A percentile compares a stretch with the other conserved stretches of the same genome.
Conservation (phyloP, 1,140 invertebrate genomes). For the Drosophila takahashii region DNA sequence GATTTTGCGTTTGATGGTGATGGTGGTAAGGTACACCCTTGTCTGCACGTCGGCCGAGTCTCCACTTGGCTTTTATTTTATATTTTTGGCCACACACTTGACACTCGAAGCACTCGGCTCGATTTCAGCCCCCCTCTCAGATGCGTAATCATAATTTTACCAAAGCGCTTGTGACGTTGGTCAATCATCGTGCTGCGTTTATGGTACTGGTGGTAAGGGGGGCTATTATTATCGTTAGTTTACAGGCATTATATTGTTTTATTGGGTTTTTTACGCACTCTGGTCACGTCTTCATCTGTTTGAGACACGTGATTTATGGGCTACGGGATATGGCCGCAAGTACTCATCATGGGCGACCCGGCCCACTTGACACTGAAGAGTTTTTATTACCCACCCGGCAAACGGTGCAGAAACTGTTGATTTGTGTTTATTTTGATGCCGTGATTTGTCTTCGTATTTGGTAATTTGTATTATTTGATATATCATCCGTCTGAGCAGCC, state of each 20-base stretch:
- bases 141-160: slow-evolving; percentile 33
- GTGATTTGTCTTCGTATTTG: slow-evolving; percentile 42
- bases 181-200: slow-evolving; percentile 22
- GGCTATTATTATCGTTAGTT: slow-evolving; percentile 58
- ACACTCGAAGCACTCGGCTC: slow-evolving; percentile 26
- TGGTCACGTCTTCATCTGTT: slow-evolving; percentile 63
- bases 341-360: slow-evolving; percentile 4
- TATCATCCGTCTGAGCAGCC: slow-evolving; percentile 12
- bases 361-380: slow-evolving; percentile 59
- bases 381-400: slow-evolving; percentile 40
- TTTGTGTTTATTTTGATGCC: slow-evolving; percentile 44
- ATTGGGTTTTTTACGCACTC: slow-evolving; percentile 47
- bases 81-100: slow-evolving; percentile 35
- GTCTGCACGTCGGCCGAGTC: slow-evolving; percentile 20
- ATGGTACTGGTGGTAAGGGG: slow-evolving; percentile 5
- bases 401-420: slow-evolving; percentile 51
- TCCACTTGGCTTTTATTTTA: slow-evolving; percentile 9
- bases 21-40: slow-evolving; percentile 12
- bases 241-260: slow-evolving; percentile 50
- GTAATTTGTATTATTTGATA: slow-evolving; percentile 43
- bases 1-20: slow-evolving; percentile 31
- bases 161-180: slow-evolving; percentile 28
- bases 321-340: background rate
- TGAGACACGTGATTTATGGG: slow-evolving; percentile 67
- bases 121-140: slow-evolving; percentile 25